phyloP scores from a whole-genome alignment of 2,113 vertebrate genomes.

The Engraulis encrasicolus region DNA sequence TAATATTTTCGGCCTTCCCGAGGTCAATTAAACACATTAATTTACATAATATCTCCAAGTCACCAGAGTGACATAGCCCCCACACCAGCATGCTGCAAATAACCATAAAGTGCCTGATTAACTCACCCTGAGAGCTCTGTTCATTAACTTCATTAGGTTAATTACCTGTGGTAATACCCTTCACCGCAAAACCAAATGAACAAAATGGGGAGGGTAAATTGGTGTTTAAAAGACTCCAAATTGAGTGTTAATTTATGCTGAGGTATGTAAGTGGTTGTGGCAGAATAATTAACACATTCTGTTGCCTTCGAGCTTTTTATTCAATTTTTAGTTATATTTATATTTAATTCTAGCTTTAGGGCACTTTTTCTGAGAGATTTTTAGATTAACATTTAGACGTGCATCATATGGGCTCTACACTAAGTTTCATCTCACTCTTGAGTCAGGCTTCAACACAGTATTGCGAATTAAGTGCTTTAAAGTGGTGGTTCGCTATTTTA shows the following conservation, averaged over 20 bases:
- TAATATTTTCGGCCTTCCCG: not conserved
- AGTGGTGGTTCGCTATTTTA: too few relatives aligned
- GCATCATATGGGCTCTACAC: too few relatives aligned
- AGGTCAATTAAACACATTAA: not conserved
- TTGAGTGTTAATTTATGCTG: not conserved
- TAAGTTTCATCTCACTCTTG: too few relatives aligned
- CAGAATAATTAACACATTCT: not conserved
- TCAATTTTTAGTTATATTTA: too few relatives aligned
- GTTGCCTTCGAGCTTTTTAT: not conserved
- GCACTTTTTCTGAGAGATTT: too few relatives aligned
- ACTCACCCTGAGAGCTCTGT: slow-evolving; percentile 4
- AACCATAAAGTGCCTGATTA: slow-evolving; percentile 5
- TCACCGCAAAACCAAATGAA: not conserved
- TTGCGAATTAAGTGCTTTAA: too few relatives aligned
- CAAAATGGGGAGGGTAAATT: slow-evolving; percentile 3
- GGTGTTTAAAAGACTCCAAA: not conserved
- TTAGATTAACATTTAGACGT: too few relatives aligned
- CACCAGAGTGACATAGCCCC: not conserved
- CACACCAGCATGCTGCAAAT: not conserved
- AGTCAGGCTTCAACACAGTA: too few relatives aligned
- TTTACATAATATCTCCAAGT: not conserved
- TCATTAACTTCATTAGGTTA: slow-evolving; percentile 15
- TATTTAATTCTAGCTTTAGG: too few relatives aligned
- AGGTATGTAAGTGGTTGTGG: not conserved
- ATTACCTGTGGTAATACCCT: slow-evolving; percentile 15